Base-by-base conservation (phyloP, 2,113 vertebrate species). In the Chaetura pelagica region DNA sequence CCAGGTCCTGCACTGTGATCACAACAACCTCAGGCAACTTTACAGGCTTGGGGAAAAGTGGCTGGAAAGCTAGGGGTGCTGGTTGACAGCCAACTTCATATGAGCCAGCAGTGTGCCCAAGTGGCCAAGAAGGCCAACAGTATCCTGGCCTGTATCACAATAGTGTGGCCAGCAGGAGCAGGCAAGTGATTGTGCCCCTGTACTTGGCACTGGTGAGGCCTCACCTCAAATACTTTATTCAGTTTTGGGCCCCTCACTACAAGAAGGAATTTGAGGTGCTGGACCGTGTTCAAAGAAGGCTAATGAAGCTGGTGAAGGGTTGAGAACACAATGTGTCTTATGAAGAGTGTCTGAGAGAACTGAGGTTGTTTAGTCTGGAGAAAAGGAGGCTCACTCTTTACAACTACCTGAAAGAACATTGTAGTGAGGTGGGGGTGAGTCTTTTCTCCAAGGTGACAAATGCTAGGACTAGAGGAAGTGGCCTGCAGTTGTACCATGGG, bases 381-480 rank as follows among this genome's bases (percentile, higher is more conserved):
- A 34, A 62, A 15, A 35, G 26, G 9, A 40, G 9, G 23, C 10
- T 83, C 20, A 10, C 46, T 48, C 46, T 48, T 18, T 48, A 20
- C 22, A 24, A 16, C 10, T 57, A 17, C 10, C 24, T 48, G 10
- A 57, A 64, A 57, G 19, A 29, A 42, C 7, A 24, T 26, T 57
- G 42, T 30, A 18, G 2, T 0, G 0, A 58, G 9, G 22, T 44
- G 22, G 9, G 6, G 3, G 18, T 29, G 0, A 1, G 8, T 51
- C 26, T 90, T 7, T 63, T 71, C 8, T 51, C 24, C 32, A 19
- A 38, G 2, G 24, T 40, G 66, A 52, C 7, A 72, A 79, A 4
- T 26, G 6, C 34, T 5, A 24, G 6, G 16, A 34, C 0, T 1
- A 61, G 21, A 62, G 13, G 11, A 34, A 42, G 30, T 15, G 4